Base-by-base conservation (phyloP, 2,888 invertebrate species). In the Allacma fusca region DNA sequence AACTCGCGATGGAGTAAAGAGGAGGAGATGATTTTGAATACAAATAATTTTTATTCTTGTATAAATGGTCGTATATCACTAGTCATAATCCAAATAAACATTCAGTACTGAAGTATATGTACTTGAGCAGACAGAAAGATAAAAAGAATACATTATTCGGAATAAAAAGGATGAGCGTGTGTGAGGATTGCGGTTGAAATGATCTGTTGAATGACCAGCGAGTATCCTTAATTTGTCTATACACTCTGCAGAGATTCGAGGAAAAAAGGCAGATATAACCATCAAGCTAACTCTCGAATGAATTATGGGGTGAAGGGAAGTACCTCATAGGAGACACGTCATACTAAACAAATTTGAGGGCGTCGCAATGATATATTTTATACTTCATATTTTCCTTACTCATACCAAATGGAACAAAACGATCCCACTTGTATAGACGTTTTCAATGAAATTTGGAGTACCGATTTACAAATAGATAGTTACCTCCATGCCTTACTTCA, bases 281-380 rank as follows among this genome's bases (percentile, higher is more conserved):
- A 24, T 9, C 23, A 57, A 5, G 29, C 44, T n/a, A 7, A 57
- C 71, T 57, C 29, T 13, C 50, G n/a, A 44, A 70, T 70, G 50
- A 70, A 50, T 50, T 21, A 44, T 71, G 29, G 26, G 50, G 23
- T 71, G 50, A 44, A 71, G 59, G 68, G 68, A 57, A 57, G n/a
- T 24, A 12, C 26, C 44, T 24, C 23, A 57, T 24, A 13, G 29
- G 57, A 71, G 23, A 50, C 44, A 12, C 28, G 57, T 50, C 57
- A 71, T 57, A 29, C 28, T 50, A 24, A 71, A 71, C 71, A 71
- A 71, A 71, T 71, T 71, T 71, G 71, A 57, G 57, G 71, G 71
- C 71, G 71, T 71, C 71, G n/a, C 44, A 34, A 71, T 50, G 44
- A 44, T 24, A 44, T 13, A 71, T 23, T 24, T n/a, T 57, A 26